Evolutionary conservation across 2,113 vertebrate species (phyloP).

Genomic region (Hydrolagus affinis): DNA sequence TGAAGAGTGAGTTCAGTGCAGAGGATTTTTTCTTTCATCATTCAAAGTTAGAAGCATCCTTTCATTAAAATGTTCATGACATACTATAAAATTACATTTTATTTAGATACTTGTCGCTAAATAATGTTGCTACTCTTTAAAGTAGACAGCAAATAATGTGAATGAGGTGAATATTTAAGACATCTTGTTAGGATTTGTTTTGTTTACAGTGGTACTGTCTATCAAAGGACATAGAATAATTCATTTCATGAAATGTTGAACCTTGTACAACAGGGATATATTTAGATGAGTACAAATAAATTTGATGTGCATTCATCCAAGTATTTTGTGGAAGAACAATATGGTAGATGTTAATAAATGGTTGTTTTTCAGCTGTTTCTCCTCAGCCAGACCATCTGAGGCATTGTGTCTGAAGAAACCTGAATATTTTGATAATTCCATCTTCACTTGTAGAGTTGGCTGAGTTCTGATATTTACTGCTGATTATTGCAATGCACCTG

Average conservation of each 20-base stretch:
- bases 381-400: not conserved
- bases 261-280: not conserved
- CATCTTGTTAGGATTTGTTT: not conserved
- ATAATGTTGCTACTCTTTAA: not conserved
- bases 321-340: not conserved
- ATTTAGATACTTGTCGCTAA: not conserved
- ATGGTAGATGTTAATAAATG: not conserved
- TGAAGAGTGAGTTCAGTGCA: too few species aligned
- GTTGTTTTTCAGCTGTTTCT: not conserved
- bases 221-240: not conserved
- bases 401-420: not conserved
- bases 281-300: not conserved
- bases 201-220: not conserved
- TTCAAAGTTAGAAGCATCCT: too few species aligned
- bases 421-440: not conserved
- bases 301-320: not conserved
- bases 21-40: too few species aligned
- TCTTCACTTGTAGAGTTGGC: not conserved
- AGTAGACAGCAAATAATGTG: not conserved
- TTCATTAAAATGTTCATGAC: too few species aligned
- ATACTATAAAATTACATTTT: not conserved
- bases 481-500: not conserved
- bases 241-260: conserved; percentile 17
- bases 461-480: not conserved
- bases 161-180: not conserved